phyloP scores from a whole-genome alignment of 2,797 vertebrate genomes.

The Poeciliopsis gracilis region DNA sequence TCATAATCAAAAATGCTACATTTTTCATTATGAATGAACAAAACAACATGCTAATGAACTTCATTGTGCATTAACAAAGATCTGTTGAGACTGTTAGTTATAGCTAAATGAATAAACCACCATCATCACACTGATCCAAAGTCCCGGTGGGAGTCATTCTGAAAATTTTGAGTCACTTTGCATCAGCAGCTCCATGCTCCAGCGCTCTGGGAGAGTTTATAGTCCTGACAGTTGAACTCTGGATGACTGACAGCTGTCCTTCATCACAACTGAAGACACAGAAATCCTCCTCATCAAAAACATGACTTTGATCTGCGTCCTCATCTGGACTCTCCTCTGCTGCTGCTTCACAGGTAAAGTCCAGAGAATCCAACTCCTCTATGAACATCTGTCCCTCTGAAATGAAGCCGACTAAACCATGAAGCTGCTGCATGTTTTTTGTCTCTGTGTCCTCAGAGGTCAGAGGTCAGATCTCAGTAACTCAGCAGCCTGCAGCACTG shows the following conservation, averaged over 20 bases:
- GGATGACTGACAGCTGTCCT: neutral
- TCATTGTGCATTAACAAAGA: too few relatives aligned
- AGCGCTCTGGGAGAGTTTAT: neutral
- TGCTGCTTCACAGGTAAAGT: too few relatives aligned
- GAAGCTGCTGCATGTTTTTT: neutral
- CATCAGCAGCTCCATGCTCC: neutral
- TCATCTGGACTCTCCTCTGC: neutral
- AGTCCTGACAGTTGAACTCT: neutral
- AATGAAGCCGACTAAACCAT: neutral
- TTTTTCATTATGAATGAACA: too few relatives aligned
- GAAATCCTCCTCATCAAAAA: neutral
- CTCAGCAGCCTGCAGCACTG: neutral
- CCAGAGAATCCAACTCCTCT: neutral
- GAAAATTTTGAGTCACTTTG: neutral
- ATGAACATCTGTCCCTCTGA: slow-evolving; percentile 1
- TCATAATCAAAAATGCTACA: too few relatives aligned
- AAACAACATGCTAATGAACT: too few relatives aligned
- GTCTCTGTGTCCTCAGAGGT: neutral
- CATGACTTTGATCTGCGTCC: neutral
- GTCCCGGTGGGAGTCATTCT: too few relatives aligned
- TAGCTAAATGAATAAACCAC: too few relatives aligned
- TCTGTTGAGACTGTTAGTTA: too few relatives aligned
- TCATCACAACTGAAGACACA: neutral
- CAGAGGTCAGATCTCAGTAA: neutral
- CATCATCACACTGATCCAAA: too few relatives aligned